These are phyloP conservation scores for Cerceris ruficornis DNA, from an alignment of 2,888 invertebrate species.

Conservation along the genomic window DNA sequence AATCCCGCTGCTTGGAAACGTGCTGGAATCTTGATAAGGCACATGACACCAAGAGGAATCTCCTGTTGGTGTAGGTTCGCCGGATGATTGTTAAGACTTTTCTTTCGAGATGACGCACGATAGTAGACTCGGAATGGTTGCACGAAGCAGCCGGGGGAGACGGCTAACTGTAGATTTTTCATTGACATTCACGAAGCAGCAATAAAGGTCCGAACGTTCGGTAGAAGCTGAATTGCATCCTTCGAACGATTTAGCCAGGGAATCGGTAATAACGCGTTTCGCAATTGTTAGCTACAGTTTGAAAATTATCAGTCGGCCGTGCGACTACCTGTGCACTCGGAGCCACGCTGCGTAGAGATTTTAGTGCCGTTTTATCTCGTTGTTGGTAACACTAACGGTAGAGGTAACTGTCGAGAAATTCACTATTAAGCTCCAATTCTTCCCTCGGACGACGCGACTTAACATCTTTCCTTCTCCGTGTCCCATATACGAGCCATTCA, in stretches of 20 bases:
- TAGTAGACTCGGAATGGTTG: constrained; percentile 27
- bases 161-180: constrained; percentile 25
- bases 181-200: constrained; percentile 6
- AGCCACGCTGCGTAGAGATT: no score
- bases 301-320: no score
- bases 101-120: constrained; percentile 40
- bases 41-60: constrained; percentile 25
- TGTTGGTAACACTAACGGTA: no score
- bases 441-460: no score
- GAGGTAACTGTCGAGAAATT: no score
- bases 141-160: constrained; percentile 32
- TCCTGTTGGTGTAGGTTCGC: constrained; percentile 34
- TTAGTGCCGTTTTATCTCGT: no score
- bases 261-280: neutral
- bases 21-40: constrained; percentile 62
- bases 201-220: neutral
- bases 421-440: no score
- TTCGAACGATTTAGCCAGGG: neutral
- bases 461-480: no score
- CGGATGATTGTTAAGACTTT: constrained; percentile 48
- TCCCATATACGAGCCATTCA: no score
- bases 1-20: constrained; percentile 56
- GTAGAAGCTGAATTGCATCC: neutral
- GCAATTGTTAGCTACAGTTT: neutral
- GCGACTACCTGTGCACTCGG: no score